Conservation (phyloP, 2,797 vertebrate genomes). For the Lepilemur ruficaudatus region DNA sequence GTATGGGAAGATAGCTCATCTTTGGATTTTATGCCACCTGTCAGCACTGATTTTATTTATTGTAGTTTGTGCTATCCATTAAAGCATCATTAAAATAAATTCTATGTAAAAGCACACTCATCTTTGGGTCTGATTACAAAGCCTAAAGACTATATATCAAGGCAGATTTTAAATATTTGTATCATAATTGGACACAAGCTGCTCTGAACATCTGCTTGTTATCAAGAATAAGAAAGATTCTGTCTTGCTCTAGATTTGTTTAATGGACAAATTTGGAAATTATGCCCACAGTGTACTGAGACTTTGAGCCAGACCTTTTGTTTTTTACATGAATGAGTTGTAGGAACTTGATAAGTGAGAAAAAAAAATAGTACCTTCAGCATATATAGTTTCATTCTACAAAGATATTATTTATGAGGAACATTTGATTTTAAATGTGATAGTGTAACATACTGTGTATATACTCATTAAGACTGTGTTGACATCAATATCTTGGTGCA, state of each 20-base stretch:
- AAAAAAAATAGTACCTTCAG: background rate
- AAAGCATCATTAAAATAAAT: slow-evolving; percentile 44
- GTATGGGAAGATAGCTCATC: slow-evolving; percentile 30
- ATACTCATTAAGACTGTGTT: background rate
- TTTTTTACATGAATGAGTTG: background rate
- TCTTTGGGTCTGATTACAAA: slow-evolving; percentile 41
- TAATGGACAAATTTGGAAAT: slow-evolving; percentile 63
- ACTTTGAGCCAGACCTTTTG: background rate
- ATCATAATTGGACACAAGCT: slow-evolving; percentile 67
- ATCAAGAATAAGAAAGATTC: slow-evolving; percentile 50
- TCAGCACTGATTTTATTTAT: slow-evolving; percentile 64
- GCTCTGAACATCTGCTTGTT: slow-evolving; percentile 69
- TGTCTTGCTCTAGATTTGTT: slow-evolving; percentile 42
- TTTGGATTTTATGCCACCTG: slow-evolving; percentile 67
- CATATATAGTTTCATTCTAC: background rate
- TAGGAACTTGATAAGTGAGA: background rate
- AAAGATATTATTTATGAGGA: background rate
- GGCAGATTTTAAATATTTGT: slow-evolving; percentile 66
- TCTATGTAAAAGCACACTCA: slow-evolving; percentile 51
- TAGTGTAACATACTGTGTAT: background rate
- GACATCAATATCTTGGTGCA: background rate
- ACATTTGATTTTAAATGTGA: background rate
- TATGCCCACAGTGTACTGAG: slow-evolving; percentile 1
- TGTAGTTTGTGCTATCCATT: slow-evolving; percentile 62
- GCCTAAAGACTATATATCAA: slow-evolving; percentile 46